Base-by-base conservation (phyloP, 2,113 vertebrate genomes). In the Psilopogon haemacephalus region DNA sequence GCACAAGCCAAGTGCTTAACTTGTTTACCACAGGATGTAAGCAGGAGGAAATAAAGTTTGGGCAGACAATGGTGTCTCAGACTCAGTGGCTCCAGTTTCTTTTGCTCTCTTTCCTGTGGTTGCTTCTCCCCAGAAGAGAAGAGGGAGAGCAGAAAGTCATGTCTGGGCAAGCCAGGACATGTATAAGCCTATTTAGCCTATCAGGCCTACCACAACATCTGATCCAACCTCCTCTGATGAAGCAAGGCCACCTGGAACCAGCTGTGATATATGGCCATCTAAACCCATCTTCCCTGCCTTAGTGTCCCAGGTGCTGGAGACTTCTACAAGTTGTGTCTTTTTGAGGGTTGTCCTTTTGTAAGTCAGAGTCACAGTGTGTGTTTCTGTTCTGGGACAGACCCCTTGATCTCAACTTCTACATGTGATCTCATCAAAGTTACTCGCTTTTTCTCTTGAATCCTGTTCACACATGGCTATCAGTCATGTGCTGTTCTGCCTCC, bases 151-250 rank as follows among this genome's bases (percentile, higher is more conserved):
- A n/a, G n/a, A n/a, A n/a, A n/a, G n/a, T n/a, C n/a, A n/a, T n/a
- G n/a, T n/a, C n/a, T n/a, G n/a, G n/a, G n/a, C n/a, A n/a, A n/a
- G n/a, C n/a, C n/a, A n/a, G n/a, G n/a, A n/a, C n/a, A n/a, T n/a
- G n/a, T n/a, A n/a, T n/a, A n/a, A n/a, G n/a, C n/a, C n/a, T n/a
- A n/a, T n/a, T n/a, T n/a, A n/a, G n/a, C n/a, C n/a, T n/a, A n/a
- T n/a, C n/a, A n/a, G n/a, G n/a, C n/a, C n/a, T n/a, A n/a, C n/a
- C n/a, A n/a, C n/a, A n/a, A n/a, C n/a, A n/a, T n/a, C n/a, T n/a
- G n/a, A n/a, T 60, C 58, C 24, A 59, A 12, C 3, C 2, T 4
- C 5, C 10, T 11, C 19, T 0, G 1, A 14, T 23, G 21, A 81
- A 35, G 13, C 5, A 37, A 46, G 30, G 26, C 30, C 33, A 40